A percentile compares a stretch with the other conserved stretches of the same genome.
Evolutionary conservation across 2,888 invertebrate genomes (phyloP).

Genomic region (Minunthozetes semirufus): DNA sequence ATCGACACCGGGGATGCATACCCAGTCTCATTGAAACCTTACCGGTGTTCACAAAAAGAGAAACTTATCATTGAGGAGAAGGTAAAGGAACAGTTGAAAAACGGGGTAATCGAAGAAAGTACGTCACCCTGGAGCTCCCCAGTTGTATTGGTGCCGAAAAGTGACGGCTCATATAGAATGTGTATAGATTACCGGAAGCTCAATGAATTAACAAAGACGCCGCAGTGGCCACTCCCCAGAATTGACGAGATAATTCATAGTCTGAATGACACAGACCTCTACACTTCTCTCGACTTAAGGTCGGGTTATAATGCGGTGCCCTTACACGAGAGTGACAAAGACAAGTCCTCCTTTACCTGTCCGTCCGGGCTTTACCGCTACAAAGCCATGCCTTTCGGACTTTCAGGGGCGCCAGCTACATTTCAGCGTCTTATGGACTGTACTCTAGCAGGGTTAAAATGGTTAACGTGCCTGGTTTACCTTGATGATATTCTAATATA

Average conservation of each 20-base stretch:
- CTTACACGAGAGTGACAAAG: constrained; percentile 37
- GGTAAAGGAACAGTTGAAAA: neutral
- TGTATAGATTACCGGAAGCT: constrained; percentile 44
- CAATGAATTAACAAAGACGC: constrained; percentile 41
- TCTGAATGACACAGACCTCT: constrained; percentile 33
- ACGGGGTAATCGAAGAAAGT: neutral
- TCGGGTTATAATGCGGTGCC: constrained; percentile 43
- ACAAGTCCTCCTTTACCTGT: constrained; percentile 43
- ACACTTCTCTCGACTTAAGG: constrained; percentile 40
- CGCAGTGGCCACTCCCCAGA: constrained; percentile 40
- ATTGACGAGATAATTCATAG: constrained; percentile 39
- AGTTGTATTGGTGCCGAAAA: constrained; percentile 43
- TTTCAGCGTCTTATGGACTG: constrained; percentile 44
- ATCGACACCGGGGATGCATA: neutral
- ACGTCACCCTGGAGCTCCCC: neutral
- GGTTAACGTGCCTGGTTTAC: constrained; percentile 41
- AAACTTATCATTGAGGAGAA: neutral
- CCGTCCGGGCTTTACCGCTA: constrained; percentile 43
- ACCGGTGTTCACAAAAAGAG: neutral
- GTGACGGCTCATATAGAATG: constrained; percentile 43
- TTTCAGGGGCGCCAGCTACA: constrained; percentile 42
- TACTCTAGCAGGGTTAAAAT: constrained; percentile 40
- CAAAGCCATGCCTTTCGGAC: constrained; percentile 44
- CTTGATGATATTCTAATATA: constrained; percentile 43
- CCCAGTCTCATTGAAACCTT: neutral